Evolutionary conservation across 92 coral and sea anemone genomes (phyloP), one percentile per base, ranked within the genome.

Genomic region (Umimayanthus kanabou): DNA sequence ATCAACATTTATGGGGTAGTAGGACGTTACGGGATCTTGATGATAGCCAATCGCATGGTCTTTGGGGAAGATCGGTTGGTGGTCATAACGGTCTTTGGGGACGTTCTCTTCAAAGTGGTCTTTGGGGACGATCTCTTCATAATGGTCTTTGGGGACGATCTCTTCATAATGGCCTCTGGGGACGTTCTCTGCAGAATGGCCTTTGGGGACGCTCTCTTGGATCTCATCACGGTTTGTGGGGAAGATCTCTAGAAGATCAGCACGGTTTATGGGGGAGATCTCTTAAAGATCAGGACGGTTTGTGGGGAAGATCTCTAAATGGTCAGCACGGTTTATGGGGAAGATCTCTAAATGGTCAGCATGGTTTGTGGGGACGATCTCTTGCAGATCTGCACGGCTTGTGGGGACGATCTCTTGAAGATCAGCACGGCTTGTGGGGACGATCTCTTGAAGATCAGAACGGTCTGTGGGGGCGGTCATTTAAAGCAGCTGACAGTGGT

Each of bases 361-460:
- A 0, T 0, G 81, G 65, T n/a, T 23, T 77, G 14, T 77, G 80
- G 80, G 80, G 80, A 45, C 64, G 80, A 9, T 77, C 80, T 42
- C 37, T 77, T 42, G 30, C 4, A 0, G 18, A 20, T 11, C 55
- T 25, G 33, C 14, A 47, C 58, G 81, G 81, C 20, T 50, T 77
- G 23, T 74, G 79, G 79, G 79, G 50, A 22, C 39, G 79, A 39
- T 75, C 79, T 75, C 26, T 75, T 16, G n/a, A n/a, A 7, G 79
- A n/a, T 39, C 79, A 39, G 14, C 13, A 18, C 50, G 82, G 82
- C n/a, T 50, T 78, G 23, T 78, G 82, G 82, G 82, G 82, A 26
- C 37, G 82, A 10, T 77, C 81, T 40, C 22, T 77, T 4, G 22
- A 49, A 22, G 28, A 77, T 47, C 55, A 37, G n/a, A 6, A 2